phyloP scores from a whole-genome alignment of 1,140 invertebrate species.

The Capitella teleta region DNA sequence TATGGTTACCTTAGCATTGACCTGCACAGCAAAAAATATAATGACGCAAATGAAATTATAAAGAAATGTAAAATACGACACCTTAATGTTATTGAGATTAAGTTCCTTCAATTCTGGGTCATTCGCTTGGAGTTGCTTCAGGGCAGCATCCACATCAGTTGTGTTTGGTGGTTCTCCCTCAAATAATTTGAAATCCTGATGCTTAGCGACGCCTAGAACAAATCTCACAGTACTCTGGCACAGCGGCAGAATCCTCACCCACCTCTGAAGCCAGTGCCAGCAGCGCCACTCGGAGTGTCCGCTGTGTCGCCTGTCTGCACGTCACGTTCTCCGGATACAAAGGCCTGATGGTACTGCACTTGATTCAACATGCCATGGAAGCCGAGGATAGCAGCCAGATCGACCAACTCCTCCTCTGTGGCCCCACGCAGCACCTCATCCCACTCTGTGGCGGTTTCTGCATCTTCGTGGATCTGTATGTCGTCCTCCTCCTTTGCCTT shows the following conservation, averaged over 20 bases:
- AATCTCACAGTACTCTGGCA: background rate
- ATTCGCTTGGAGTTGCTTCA: slow-evolving; percentile 75
- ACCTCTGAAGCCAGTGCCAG: background rate
- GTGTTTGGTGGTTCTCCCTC: slow-evolving; percentile 82
- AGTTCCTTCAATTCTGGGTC: slow-evolving; percentile 54
- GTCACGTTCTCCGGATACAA: slow-evolving; percentile 47
- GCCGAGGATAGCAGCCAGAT: slow-evolving; percentile 97
- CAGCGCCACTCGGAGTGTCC: too few relatives aligned
- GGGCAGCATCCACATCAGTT: slow-evolving; percentile 82
- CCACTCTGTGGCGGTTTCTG: slow-evolving; percentile 86
- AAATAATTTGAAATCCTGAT: slow-evolving; percentile 77
- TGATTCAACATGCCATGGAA: slow-evolving; percentile 99
- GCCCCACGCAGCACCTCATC: slow-evolving; percentile 81
- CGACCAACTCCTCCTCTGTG: slow-evolving; percentile 95
- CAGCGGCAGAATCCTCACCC: background rate
- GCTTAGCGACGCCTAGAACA: slow-evolving; percentile 72
- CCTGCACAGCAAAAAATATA: too few relatives aligned
- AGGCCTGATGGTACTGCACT: slow-evolving; percentile 92
- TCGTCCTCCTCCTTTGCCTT: slow-evolving; percentile 66
- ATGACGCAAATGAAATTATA: too few relatives aligned
- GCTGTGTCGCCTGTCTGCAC: slow-evolving; percentile 20
- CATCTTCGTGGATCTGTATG: slow-evolving; percentile 20
- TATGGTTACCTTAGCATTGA: too few relatives aligned
- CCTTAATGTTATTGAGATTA: slow-evolving; percentile 41
- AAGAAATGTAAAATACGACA: slow-evolving; percentile 15